Conservation (phyloP, 1,140 invertebrate species). For the Trissolcus basalis region DNA sequence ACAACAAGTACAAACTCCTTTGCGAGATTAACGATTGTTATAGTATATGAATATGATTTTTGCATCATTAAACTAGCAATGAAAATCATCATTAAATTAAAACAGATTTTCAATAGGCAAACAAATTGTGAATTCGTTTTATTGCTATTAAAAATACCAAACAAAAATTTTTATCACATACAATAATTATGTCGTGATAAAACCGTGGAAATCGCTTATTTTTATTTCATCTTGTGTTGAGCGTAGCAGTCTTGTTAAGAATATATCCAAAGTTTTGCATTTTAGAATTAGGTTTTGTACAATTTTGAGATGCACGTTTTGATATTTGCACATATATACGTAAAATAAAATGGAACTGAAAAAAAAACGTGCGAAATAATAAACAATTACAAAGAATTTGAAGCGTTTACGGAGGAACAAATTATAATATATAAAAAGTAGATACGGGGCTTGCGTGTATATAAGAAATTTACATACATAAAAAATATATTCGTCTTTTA, state of each 20-base stretch:
- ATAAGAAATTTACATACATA: constrained; percentile 68
- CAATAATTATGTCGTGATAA: constrained; percentile 51
- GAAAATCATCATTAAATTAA: too few species aligned
- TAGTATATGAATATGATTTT: too few species aligned
- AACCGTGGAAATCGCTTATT: constrained; percentile 68
- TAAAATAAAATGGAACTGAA: constrained; percentile 57
- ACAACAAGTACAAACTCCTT: constrained; percentile 53
- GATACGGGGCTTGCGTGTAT: constrained; percentile 69
- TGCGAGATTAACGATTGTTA: constrained; percentile 27
- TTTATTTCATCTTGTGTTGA: constrained; percentile 38
- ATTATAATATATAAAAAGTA: constrained; percentile 40
- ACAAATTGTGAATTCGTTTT: not conserved
- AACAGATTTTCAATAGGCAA: too few species aligned
- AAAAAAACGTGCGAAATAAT: constrained; percentile 28
- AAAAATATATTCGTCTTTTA: constrained; percentile 68
- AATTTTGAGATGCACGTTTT: constrained; percentile 67
- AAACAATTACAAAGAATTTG: constrained; percentile 6
- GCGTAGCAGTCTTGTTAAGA: constrained; percentile 52
- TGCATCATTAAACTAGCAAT: not conserved
- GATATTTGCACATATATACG: constrained; percentile 71
- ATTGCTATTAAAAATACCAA: too few species aligned
- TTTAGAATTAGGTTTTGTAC: constrained; percentile 65
- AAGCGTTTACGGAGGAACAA: constrained; percentile 11
- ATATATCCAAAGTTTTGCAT: constrained; percentile 63
- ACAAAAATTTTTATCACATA: constrained; percentile 5